Evolutionary conservation across 2,888 invertebrate genomes (phyloP).

Genomic region (Geophilus truncorum): DNA sequence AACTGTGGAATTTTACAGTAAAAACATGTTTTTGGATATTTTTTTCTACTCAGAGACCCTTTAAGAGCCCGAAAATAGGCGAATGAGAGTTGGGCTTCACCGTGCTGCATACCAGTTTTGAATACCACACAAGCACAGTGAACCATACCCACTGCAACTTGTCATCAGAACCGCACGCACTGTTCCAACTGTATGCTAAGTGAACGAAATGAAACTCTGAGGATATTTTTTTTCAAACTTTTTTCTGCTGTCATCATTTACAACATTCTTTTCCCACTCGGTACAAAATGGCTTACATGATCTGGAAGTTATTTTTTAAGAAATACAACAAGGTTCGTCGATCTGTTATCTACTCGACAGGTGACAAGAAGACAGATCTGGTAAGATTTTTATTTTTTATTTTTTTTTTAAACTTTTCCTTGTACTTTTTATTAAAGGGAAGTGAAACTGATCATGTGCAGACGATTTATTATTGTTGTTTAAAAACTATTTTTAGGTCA

Average conservation of each 20-base stretch:
- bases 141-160: conserved; percentile 1
- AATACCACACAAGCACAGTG: conserved; percentile 11
- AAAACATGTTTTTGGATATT: not conserved
- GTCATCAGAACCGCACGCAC: conserved; percentile 3
- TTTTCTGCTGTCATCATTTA: not conserved
- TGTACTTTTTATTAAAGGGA: not conserved
- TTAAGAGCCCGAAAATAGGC: not conserved
- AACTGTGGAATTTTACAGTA: not conserved
- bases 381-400: not conserved
- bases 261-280: not conserved
- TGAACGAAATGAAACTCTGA: not conserved
- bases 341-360: not conserved
- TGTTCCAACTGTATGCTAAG: not conserved
- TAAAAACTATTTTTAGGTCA: conserved; percentile 1
- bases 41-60: not conserved
- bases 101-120: not conserved
- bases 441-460: not conserved
- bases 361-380: not conserved
- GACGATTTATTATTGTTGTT: not conserved
- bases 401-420: not conserved
- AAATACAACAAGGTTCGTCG: not conserved
- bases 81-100: not conserved
- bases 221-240: not conserved
- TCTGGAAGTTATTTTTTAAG: not conserved
- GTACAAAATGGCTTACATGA: not conserved